Evolutionary conservation across 2,113 vertebrate species (phyloP).

Genomic region (Brachyhypopomus gauderio): DNA sequence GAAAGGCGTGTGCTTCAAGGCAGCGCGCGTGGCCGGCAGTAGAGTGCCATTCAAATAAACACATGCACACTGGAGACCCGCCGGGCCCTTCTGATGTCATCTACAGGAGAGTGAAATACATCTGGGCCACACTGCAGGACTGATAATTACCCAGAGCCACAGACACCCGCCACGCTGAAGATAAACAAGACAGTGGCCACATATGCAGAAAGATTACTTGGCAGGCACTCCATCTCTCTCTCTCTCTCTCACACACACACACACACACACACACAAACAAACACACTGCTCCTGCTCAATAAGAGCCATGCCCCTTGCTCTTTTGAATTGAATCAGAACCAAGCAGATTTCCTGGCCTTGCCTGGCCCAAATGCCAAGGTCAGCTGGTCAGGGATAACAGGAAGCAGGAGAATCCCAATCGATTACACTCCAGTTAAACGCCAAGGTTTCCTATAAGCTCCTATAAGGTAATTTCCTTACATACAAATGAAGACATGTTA

Average conservation of each 20-base stretch:
- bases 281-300: slow-evolving; percentile 4
- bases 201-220: background rate
- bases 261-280: slow-evolving; percentile 17
- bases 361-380: slow-evolving; percentile 17
- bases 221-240: background rate
- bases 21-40: background rate
- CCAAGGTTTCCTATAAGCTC: background rate
- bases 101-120: background rate
- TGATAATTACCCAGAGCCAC: background rate
- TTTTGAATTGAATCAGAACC: slow-evolving; percentile 13
- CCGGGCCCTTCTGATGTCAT: background rate
- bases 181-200: background rate
- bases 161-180: background rate
- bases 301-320: background rate
- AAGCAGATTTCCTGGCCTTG: background rate
- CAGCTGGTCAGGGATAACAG: background rate
- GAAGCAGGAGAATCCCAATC: background rate
- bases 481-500: background rate
- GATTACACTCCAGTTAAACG: background rate
- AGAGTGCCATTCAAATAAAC: background rate
- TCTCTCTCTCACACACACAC: background rate
- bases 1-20: background rate
- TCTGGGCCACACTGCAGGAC: background rate
- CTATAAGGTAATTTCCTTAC: slow-evolving; percentile 5
- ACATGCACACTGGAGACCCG: background rate